phyloP scores from a whole-genome alignment of 2,888 invertebrate genomes.

The Ischnus inquisitorius region DNA sequence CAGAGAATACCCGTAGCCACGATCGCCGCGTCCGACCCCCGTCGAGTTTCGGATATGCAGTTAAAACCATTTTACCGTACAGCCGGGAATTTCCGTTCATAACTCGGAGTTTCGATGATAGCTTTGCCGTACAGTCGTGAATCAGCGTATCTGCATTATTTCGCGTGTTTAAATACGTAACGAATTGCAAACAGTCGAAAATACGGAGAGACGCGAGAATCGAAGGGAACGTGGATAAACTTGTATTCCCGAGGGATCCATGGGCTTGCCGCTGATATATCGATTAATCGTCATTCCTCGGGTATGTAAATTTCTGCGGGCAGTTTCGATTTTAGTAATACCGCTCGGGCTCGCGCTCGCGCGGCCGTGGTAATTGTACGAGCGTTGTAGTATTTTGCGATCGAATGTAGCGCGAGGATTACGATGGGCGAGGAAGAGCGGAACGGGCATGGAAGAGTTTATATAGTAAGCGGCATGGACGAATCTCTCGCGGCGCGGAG shows the following conservation, averaged over 20 bases:
- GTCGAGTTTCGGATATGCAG: not conserved
- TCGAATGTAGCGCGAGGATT: slow-evolving; percentile 20
- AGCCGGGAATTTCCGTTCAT: slow-evolving; percentile 1
- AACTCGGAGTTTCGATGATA: not conserved
- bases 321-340: no score
- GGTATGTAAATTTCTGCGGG: no score
- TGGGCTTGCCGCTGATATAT: not conserved
- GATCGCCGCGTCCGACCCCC: not conserved
- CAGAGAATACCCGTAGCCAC: slow-evolving; percentile 44
- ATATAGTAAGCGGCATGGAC: slow-evolving; percentile 27
- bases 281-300: not conserved
- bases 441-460: slow-evolving; percentile 40
- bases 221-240: not conserved
- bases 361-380: no score
- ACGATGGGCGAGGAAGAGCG: slow-evolving; percentile 48
- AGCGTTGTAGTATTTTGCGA: no score
- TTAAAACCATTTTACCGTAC: not conserved
- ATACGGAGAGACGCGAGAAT: not conserved
- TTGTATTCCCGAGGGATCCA: slow-evolving; percentile 4
- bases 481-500: slow-evolving; percentile 53
- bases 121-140: not conserved
- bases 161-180: slow-evolving; percentile 14
- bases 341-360: no score
- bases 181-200: slow-evolving; percentile 27
- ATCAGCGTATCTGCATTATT: slow-evolving; percentile 18